These are phyloP conservation scores for Acanthiza pusilla DNA, from an alignment of 2,797 vertebrate genomes.

Conservation along the genomic window DNA sequence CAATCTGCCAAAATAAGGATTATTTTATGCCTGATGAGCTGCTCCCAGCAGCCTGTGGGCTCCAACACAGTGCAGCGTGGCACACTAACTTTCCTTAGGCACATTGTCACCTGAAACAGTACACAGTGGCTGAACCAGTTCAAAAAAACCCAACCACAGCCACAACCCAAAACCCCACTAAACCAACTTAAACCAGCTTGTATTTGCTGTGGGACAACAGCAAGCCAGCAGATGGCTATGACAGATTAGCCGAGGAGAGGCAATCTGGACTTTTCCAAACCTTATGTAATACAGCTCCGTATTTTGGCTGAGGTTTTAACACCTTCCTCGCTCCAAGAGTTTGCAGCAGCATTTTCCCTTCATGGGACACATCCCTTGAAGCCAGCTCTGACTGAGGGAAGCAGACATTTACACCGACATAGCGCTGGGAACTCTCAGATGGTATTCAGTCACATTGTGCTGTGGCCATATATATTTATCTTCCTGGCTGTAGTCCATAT, in stretches of 20 bases:
- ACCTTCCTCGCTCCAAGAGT: not conserved
- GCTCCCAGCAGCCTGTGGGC: not conserved
- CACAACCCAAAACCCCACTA: not conserved
- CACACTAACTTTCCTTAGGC: not conserved
- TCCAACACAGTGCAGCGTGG: not conserved
- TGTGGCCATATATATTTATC: not conserved
- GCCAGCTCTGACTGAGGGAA: not conserved
- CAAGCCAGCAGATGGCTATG: constrained; percentile 42
- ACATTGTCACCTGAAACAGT: not conserved
- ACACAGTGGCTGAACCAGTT: not conserved
- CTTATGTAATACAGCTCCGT: not conserved
- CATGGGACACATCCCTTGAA: fast-evolving
- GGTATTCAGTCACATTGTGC: not conserved
- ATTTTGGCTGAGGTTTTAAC: constrained; percentile 6
- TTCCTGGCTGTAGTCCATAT: not conserved
- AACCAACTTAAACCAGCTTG: not conserved
- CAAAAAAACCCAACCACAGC: not conserved
- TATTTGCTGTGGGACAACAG: constrained; percentile 2
- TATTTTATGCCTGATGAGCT: not conserved
- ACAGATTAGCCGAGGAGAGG: not conserved
- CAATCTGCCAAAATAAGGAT: not conserved
- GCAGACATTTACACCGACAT: not conserved
- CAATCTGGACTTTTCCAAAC: not conserved
- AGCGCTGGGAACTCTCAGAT: not conserved
- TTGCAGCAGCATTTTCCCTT: not conserved